Evolutionary conservation across 2,113 vertebrate genomes (phyloP).

Genomic region (Drymodes brunneopygia): DNA sequence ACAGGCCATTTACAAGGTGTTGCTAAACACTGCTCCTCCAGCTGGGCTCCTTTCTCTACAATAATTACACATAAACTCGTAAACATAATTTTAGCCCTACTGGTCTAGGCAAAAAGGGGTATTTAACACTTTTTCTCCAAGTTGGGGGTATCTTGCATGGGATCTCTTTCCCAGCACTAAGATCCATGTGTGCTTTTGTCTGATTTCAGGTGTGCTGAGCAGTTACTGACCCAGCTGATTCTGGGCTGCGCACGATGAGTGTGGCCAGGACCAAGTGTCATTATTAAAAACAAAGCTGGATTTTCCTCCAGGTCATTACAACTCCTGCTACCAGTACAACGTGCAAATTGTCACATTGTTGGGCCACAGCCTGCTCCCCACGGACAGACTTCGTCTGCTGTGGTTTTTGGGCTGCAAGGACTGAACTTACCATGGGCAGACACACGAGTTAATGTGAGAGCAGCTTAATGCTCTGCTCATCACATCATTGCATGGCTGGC

Average conservation of each 20-base stretch:
- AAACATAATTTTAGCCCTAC: background rate
- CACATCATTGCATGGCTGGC: fast-evolving
- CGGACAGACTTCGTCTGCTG: background rate
- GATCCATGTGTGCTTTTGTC: background rate
- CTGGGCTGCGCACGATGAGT: background rate
- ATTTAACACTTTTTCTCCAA: background rate
- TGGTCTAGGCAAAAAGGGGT: background rate
- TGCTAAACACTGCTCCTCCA: background rate
- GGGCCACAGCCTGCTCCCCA: background rate
- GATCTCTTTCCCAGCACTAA: background rate
- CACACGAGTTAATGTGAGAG: background rate
- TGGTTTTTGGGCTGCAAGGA: background rate
- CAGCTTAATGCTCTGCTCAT: background rate
- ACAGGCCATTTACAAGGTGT: background rate
- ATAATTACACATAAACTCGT: background rate
- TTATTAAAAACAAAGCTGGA: background rate
- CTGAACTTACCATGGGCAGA: background rate
- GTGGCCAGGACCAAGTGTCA: background rate
- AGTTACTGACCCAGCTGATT: background rate
- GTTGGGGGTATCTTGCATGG: background rate
- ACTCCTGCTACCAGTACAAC: background rate
- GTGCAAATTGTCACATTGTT: background rate
- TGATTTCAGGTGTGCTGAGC: background rate
- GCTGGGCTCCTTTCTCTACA: background rate
- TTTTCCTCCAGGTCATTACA: background rate